Evolutionary conservation across 2,888 invertebrate genomes (phyloP), one percentile per base, ranked within the genome.

Genomic region (Lycophotia porphyrea): DNA sequence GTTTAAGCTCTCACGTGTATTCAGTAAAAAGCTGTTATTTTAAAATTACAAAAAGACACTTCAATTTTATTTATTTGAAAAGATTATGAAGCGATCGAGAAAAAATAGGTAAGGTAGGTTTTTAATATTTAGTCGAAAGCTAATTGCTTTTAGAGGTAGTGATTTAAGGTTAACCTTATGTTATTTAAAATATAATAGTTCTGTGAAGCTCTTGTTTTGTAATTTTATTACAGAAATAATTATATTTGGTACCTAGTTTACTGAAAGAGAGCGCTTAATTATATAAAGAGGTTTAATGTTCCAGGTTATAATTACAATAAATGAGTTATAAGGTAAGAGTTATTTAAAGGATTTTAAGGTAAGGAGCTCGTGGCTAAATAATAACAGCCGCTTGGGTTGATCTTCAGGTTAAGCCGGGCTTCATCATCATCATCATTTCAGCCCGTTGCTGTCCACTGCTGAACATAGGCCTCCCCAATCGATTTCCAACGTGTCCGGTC

Each of bases 1-100:
- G 7, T 47, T 7, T 8, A 47, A 21, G 8, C 47, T 47, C 24
- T 47, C 21, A 8, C 24, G 9, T 49, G 24, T 9, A 49, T 49
- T 24, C 9, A 24, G 4, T 9, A 49, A 47, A 49, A 49, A 47
- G 1, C 18, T 44, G 24, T 24, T 49, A 9, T 49, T 24, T 24
- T 49, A 1, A 49, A 24, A 9, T 49, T 49, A 24, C 49, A 24
- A 47, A 49, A 9, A 24, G 24, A 24, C 9, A 24, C 24, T 49
- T 9, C 9, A 9, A 24, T 49, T 49, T 49, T 9, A 24, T 24
- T 49, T 49, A 24, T 49, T 49, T 49, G 9, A 24, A 83, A 47
- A 63, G 65, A 73, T 71, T 76, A 72, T 72, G 58, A 74, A 71
- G n/a, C n/a, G 52, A 61, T 42, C n/a, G n/a, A 27, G 36, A 71